phyloP scores from a whole-genome alignment of 2,797 vertebrate genomes.

The Caiman crocodilus region DNA sequence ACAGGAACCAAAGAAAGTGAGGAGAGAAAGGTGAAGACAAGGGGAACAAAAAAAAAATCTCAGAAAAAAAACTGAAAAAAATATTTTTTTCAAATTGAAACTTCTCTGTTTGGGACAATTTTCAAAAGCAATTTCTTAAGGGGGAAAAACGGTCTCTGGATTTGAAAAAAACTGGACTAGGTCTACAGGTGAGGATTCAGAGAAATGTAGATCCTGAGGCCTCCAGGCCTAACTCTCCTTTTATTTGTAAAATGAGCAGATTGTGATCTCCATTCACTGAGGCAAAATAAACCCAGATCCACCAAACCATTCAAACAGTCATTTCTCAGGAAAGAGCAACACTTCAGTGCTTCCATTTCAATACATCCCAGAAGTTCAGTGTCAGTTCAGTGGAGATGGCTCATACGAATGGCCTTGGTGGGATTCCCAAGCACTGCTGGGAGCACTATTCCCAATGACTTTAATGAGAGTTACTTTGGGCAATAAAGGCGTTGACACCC shows the following conservation, averaged over 20 bases:
- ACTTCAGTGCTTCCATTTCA: background rate
- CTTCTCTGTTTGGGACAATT: no score
- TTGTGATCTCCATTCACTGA: no score
- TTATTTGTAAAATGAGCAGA: background rate
- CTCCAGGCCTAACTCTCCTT: background rate
- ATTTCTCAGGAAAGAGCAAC: background rate
- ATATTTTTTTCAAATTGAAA: constrained; percentile 12
- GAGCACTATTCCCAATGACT: background rate
- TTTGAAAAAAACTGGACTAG: background rate
- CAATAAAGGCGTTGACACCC: background rate
- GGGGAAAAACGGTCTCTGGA: background rate
- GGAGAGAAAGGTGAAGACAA: background rate
- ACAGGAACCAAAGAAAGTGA: background rate
- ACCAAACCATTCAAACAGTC: background rate
- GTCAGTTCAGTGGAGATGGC: background rate
- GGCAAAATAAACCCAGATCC: background rate
- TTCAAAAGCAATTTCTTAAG: background rate
- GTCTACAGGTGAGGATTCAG: background rate
- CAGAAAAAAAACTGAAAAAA: background rate
- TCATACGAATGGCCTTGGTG: background rate
- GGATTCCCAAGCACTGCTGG: background rate
- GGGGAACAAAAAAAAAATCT: constrained; percentile 6
- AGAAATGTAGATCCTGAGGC: background rate
- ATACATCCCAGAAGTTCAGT: background rate
- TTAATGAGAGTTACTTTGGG: background rate